These are phyloP conservation scores for Hippoglossus stenolepis DNA, from an alignment of 2,113 vertebrate species.

Conservation along the genomic window DNA sequence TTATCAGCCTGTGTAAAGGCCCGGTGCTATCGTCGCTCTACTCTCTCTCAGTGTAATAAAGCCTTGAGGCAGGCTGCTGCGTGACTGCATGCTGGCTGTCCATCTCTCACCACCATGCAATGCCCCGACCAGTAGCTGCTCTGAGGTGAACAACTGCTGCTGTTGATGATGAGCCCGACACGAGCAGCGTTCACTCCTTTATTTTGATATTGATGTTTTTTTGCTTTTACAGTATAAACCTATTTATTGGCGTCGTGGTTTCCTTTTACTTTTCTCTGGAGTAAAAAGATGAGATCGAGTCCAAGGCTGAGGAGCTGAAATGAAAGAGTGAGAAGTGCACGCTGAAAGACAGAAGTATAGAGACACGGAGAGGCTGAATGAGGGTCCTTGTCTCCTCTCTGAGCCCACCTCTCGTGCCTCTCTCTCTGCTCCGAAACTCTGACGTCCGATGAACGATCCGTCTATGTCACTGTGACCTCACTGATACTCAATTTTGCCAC, in stretches of 20 bases:
- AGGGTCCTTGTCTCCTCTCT: constrained; percentile 69
- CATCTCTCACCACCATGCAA: constrained; percentile 76
- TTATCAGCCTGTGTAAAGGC: constrained; percentile 59
- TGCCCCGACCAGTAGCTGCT: constrained; percentile 58
- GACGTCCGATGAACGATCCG: constrained; percentile 58
- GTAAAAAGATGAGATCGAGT: neutral
- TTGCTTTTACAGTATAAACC: neutral
- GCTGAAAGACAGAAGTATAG: constrained; percentile 67
- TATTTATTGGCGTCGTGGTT: neutral
- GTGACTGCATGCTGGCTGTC: constrained; percentile 44
- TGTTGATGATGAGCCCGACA: constrained; percentile 16
- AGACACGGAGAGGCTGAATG: constrained; percentile 63
- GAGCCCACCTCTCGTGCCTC: constrained; percentile 34
- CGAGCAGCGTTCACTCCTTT: constrained; percentile 6
- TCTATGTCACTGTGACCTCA: constrained; percentile 72
- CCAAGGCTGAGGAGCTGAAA: neutral
- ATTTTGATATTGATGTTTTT: neutral
- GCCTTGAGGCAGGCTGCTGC: constrained; percentile 34
- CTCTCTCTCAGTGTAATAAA: constrained; percentile 64
- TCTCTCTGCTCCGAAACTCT: constrained; percentile 67
- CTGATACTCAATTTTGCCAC: constrained; percentile 60
- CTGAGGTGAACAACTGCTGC: constrained; percentile 46
- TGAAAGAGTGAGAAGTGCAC: constrained; percentile 61
- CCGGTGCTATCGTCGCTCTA: constrained; percentile 45
- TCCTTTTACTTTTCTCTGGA: constrained; percentile 6